phyloP scores from a whole-genome alignment of 2,888 invertebrate genomes.

The Dysmachus trigonus region DNA sequence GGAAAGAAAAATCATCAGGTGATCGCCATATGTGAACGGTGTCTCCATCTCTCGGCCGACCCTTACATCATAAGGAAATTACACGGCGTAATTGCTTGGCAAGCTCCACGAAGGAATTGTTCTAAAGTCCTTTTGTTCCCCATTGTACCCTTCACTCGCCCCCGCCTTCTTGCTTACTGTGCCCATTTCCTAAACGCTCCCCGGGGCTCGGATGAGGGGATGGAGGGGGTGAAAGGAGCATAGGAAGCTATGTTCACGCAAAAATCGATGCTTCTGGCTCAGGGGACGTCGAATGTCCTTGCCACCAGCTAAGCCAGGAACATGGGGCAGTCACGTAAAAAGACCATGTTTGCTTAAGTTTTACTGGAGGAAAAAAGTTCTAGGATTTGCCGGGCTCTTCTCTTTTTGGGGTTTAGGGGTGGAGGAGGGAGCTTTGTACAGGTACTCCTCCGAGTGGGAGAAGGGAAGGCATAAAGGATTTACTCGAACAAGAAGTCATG shows the following conservation, averaged over 20 bases:
- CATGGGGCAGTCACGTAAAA: conserved; percentile 13
- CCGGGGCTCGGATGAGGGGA: neutral
- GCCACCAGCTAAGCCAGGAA: conserved; percentile 10
- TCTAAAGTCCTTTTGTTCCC: neutral
- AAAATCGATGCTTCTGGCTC: neutral
- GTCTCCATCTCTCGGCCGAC: neutral
- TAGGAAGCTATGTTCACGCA: neutral
- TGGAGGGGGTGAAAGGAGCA: neutral
- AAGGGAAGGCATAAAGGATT: neutral
- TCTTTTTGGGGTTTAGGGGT: neutral
- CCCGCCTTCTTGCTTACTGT: neutral
- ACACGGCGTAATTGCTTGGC: neutral
- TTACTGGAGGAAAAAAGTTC: neutral
- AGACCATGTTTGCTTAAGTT: conserved; percentile 11
- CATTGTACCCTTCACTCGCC: neutral
- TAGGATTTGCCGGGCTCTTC: neutral
- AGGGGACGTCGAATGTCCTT: neutral
- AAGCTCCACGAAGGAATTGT: neutral
- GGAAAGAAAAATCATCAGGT: conserved; percentile 24
- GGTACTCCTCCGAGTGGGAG: neutral
- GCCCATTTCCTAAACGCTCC: neutral
- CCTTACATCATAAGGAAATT: neutral
- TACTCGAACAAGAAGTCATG: neutral
- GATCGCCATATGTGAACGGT: neutral
- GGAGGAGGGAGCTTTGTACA: neutral